Conservation (phyloP, 2,113 vertebrate genomes). For the Pomatostomus ruficeps region DNA sequence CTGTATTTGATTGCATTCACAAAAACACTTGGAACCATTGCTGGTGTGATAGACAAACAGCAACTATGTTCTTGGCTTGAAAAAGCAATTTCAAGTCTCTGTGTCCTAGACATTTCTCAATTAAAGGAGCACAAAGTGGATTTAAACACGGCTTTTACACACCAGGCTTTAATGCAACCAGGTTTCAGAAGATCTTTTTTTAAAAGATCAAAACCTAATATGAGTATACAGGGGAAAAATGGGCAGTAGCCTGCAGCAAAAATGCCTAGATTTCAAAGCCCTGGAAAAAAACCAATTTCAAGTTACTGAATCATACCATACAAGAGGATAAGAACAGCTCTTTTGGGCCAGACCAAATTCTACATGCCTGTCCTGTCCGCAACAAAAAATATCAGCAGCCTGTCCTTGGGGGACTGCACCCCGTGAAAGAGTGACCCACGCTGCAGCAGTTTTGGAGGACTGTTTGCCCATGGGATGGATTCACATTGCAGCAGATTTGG, state of each 20-base stretch:
- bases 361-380: background rate
- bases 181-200: background rate
- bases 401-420: background rate
- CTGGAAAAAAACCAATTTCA: background rate
- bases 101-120: background rate
- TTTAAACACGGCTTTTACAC: background rate
- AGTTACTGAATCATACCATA: background rate
- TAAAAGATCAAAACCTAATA: background rate
- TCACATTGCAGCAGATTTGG: background rate
- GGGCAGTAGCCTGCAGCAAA: background rate
- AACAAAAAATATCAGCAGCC: background rate
- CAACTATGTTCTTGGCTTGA: background rate
- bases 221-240: background rate
- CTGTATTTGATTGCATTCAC: background rate
- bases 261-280: background rate
- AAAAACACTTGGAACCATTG: background rate
- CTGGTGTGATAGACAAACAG: slow-evolving; percentile 13
- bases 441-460: rapidly evolving
- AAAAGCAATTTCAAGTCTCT: slow-evolving; percentile 2
- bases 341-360: background rate
- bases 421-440: background rate
- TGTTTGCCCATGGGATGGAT: background rate
- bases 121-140: background rate
- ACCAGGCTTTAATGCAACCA: background rate
- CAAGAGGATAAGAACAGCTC: background rate